These are phyloP conservation scores for Oreochromis aureus DNA, from an alignment of 2,113 vertebrate genomes.

Conservation along the genomic window DNA sequence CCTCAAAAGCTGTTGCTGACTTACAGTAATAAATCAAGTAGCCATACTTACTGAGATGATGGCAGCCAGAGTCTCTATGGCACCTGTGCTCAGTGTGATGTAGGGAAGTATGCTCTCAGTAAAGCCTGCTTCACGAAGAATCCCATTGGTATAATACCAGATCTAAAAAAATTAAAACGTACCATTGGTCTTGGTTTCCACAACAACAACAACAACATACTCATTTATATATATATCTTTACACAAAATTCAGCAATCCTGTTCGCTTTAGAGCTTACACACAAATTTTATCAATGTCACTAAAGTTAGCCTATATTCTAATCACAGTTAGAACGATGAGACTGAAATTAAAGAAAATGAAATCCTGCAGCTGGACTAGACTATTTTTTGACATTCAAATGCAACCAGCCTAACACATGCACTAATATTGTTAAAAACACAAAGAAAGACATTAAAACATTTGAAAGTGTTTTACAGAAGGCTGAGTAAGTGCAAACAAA, in stretches of 20 bases:
- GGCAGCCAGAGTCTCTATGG: constrained; percentile 81
- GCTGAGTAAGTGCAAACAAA: neutral
- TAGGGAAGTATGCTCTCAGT: constrained; percentile 76
- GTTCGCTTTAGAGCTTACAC: neutral
- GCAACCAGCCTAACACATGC: neutral
- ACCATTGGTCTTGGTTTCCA: neutral
- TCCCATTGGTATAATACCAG: constrained; percentile 94
- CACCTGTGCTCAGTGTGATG: constrained; percentile 87
- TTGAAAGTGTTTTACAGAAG: neutral
- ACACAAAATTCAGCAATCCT: neutral
- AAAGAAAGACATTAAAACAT: neutral
- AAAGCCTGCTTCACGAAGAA: constrained; percentile 83
- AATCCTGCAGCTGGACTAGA: neutral
- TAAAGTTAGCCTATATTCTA: neutral
- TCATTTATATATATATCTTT: neutral
- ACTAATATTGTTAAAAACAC: neutral
- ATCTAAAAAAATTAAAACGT: constrained; percentile 71
- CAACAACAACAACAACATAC: neutral
- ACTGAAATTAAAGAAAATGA: neutral
- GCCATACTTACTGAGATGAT: constrained; percentile 84
- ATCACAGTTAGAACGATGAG: neutral
- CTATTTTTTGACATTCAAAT: neutral
- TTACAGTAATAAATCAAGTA: neutral
- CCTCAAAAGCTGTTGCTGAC: neutral
- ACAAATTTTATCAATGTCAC: neutral